Evolutionary conservation across 1,140 invertebrate species (phyloP), one percentile per base, ranked within the genome.

Genomic region (Coelopa frigida): DNA sequence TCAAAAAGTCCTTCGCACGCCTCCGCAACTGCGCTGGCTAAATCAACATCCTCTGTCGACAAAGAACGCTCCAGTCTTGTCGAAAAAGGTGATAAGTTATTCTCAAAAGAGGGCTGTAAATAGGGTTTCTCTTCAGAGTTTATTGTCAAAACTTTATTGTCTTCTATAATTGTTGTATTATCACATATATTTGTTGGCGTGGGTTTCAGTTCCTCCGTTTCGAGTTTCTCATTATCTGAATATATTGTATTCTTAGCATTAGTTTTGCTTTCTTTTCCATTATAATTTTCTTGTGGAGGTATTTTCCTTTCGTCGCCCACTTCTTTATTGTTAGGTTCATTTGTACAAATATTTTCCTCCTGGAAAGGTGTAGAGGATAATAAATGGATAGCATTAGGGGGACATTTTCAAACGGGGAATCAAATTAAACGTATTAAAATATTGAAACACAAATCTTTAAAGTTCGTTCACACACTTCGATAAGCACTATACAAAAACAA

Each of bases 1-100:
- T 46, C 44, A 18, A 26, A 36, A 17, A 26, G 17, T 6, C 33
- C 44, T 15, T 46, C 44, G 23, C 44, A 46, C 2, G 44, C 44
- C 26, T 46, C 44, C 7, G 32, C 44, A 12, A 46, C 44, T 22
- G 31, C 23, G 12, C 17, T 33, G 33, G 32, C 32, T 14, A 37
- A 46, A 8, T 44, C 29, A 29, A 44, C 17, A 44, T 21, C 31
- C 11, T 8, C 14, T 29, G 14, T 29, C 27, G 27, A 29, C 8
- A 14, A 29, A 8, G 27, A 29, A 29, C 27, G 27, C 14, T 29
- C 8, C 14, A 29, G 8, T 8, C 27, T 29, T 29, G 8, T 14
- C 8, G 27, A 8, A 29, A 29, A 10, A 14, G 8, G 8, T 29
- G 27, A 10, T 29, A 14, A 10, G 27, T 29, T 10, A 29, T 14